Evolutionary conservation across 2,888 invertebrate genomes (phyloP).

Genomic region (Ennomos erosarius): DNA sequence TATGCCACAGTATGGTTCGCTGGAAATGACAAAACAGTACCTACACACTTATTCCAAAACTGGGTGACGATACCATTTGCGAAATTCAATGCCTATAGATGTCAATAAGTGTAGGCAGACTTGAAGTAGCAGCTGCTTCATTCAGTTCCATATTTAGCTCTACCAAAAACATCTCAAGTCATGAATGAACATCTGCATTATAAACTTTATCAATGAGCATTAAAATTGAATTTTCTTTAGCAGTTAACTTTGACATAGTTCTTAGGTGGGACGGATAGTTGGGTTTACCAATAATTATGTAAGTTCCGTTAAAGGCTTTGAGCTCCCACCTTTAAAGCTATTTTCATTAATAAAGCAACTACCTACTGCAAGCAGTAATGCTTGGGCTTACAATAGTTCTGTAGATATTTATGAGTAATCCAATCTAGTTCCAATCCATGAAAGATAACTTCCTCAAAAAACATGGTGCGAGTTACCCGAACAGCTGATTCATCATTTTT

Average conservation of each 20-base stretch:
- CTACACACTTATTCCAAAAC: slow-evolving; percentile 1
- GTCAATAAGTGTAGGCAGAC: slow-evolving; percentile 46
- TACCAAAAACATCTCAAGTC: slow-evolving; percentile 3
- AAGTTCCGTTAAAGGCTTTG: slow-evolving; percentile 62
- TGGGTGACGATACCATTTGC: slow-evolving; percentile 33
- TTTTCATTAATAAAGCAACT: slow-evolving; percentile 63
- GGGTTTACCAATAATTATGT: slow-evolving; percentile 67
- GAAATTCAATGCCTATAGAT: slow-evolving; percentile 49
- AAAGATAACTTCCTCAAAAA: background rate
- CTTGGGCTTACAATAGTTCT: no score
- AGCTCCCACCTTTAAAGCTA: slow-evolving; percentile 53
- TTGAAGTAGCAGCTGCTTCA: slow-evolving; percentile 59
- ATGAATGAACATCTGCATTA: background rate
- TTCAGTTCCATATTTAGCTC: slow-evolving; percentile 45
- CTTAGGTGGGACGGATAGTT: background rate
- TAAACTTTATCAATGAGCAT: background rate
- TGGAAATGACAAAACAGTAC: no score
- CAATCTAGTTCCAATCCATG: background rate
- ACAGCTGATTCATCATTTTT: slow-evolving; percentile 21
- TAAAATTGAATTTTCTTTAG: background rate
- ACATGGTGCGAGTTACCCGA: slow-evolving; percentile 4
- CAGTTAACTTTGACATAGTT: background rate
- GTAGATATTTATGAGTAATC: no score
- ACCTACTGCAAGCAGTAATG: slow-evolving; percentile 42
- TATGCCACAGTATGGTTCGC: no score